Conservation (phyloP, 2,888 invertebrate species). For the Diplolepis rosae region DNA sequence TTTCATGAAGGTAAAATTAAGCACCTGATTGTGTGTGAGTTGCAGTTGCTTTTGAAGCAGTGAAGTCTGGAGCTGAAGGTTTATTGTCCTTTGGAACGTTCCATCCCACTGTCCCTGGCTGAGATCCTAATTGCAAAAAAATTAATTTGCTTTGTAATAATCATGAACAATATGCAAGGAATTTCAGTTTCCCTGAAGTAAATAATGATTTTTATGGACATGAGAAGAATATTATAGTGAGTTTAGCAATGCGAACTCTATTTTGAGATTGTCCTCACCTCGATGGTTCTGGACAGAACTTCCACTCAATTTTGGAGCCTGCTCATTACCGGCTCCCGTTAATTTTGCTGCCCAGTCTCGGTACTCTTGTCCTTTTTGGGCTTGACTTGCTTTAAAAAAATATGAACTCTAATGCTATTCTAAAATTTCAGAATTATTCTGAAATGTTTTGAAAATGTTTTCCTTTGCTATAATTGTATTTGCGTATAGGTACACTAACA, state of each 20-base stretch:
- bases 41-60: constrained; percentile 63
- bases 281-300: constrained; percentile 36
- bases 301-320: constrained; percentile 41
- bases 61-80: constrained; percentile 64
- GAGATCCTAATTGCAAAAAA: constrained; percentile 50
- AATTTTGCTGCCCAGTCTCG: constrained; percentile 50
- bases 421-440: no score
- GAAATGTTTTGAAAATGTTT: no score
- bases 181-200: not conserved
- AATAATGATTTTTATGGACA: not conserved
- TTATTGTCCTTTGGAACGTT: constrained; percentile 60
- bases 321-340: constrained; percentile 46
- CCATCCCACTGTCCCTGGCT: constrained; percentile 64
- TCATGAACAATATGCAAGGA: not conserved
- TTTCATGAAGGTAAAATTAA: no score
- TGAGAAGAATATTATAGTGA: not conserved
- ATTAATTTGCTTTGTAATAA: not conserved
- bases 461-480: no score
- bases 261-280: not conserved
- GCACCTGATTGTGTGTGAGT: constrained; percentile 64
- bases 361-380: constrained; percentile 49
- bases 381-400: constrained; percentile 37
- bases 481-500: not conserved
- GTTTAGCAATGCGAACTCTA: not conserved
- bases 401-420: not conserved